These are phyloP conservation scores for Apotomis turbidana DNA, from an alignment of 2,888 invertebrate species.

Conservation along the genomic window DNA sequence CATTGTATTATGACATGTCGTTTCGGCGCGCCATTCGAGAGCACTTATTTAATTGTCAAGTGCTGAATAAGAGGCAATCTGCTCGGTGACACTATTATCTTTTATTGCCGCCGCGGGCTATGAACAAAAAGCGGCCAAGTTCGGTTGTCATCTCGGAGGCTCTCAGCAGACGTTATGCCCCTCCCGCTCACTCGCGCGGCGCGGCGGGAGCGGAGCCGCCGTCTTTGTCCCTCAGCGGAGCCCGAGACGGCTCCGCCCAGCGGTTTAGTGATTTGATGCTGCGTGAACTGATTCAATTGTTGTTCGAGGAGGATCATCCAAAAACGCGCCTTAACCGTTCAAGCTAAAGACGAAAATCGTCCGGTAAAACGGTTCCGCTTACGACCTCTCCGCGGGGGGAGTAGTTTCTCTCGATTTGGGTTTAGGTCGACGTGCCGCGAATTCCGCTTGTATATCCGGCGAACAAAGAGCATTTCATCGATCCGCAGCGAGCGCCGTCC, in stretches of 20 bases:
- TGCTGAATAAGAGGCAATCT: conserved; percentile 80
- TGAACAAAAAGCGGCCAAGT: conserved; percentile 80
- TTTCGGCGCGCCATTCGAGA: conserved; percentile 72
- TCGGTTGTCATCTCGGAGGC: conserved; percentile 72
- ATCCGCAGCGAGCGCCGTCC: conserved; percentile 60
- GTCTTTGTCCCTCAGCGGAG: conserved; percentile 78
- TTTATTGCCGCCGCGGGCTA: conserved; percentile 74
- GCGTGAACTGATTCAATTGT: conserved; percentile 85
- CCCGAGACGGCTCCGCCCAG: conserved; percentile 82
- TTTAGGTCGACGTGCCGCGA: conserved; percentile 82
- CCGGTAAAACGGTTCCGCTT: conserved; percentile 78
- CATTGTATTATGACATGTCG: conserved; percentile 75
- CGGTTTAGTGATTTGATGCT: conserved; percentile 85
- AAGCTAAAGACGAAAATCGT: conserved; percentile 80
- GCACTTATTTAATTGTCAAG: conserved; percentile 82
- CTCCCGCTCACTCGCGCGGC: conserved; percentile 66
- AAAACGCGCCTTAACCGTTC: conserved; percentile 77
- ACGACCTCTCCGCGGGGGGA: conserved; percentile 76
- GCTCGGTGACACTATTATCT: conserved; percentile 80
- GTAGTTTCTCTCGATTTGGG: conserved; percentile 83
- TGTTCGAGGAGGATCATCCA: conserved; percentile 65
- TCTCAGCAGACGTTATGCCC: conserved; percentile 62
- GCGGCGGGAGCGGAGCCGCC: conserved; percentile 55
- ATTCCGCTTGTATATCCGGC: conserved; percentile 80
- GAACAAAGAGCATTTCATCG: conserved; percentile 80